Evolutionary conservation across 2,797 vertebrate genomes (phyloP), one percentile per base, ranked within the genome.

Genomic region (Triplophysa bombifrons): DNA sequence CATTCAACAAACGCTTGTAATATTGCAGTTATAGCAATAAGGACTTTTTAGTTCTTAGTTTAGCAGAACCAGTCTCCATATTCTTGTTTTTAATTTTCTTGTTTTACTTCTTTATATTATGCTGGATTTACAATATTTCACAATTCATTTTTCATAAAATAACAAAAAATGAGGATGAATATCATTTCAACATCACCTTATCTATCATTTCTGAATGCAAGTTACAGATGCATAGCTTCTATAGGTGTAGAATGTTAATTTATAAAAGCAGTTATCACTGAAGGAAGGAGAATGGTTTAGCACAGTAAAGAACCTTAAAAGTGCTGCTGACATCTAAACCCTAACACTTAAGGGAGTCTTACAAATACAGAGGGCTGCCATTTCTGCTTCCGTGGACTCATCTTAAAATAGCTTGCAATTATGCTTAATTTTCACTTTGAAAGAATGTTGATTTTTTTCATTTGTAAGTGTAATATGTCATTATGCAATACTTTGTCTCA

Each of bases 341-440:
- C 58, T 30, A 64, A 53, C 56, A 44, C 60, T 71, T 75, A 16
- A 1, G 12, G 58, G 51, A 44, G 14, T 22, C 14, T 53, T 19
- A 20, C 22, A 56, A 11, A 38, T 2, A 12, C 19, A 58, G 25
- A 53, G 3, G 38, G 51, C 51, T 68, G 53, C 25, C 41, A 50
- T 77, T 64, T 64, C 58, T 44, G 0, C 53, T 64, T 71, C 48
- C 4, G 16, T 72, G 48, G 55, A 55, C 67, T 64, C 20, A 53
- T 48, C 68, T 64, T 17, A 14, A 72, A 64, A 64, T 72, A 64
- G 58, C 19, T 2, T 0, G 60, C 65, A 46, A 78, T 65, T 3
- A 30, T 64, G 4, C 46, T 65, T 64, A 46, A 55, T 78, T 72
- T 9, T 61, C 48, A 53, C 67, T 78, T 63, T 64, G 58, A 73